Base-by-base conservation (phyloP, 1,140 invertebrate species). In the Anoplolepis gracilipes region DNA sequence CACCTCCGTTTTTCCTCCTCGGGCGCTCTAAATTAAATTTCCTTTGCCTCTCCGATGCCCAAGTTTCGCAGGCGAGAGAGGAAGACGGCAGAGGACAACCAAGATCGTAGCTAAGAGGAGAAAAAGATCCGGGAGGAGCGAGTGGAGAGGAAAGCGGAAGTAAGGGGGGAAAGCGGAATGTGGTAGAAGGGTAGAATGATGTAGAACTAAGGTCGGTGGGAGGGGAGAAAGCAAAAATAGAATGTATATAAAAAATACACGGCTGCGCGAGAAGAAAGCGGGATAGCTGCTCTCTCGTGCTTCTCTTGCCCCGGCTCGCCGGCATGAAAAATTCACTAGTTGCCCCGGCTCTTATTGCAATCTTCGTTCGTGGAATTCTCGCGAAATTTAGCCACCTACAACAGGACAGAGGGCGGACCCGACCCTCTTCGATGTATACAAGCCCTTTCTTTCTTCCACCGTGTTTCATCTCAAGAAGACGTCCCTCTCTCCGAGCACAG, bases 251-350 rank as follows among this genome's bases (percentile, higher is more conserved):
- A 84, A 87, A 87, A 84, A 86, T 86, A 84, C 57, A 86, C 22
- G 59, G 36, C 42, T 85, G 42, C 13, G 64, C 70, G 33, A 85
- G 61, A n/a, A n/a, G n/a, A n/a, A n/a, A n/a, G n/a, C 61, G 10
- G 46, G 46, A 62, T 59, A 39, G 72, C 39, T 42, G 55, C 28
- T 30, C 42, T 72, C 61, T 42, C n/a, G n/a, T 57, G 46, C 42
- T 30, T n/a, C 3, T 19, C 46, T 75, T 22, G 77, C 64, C 42
- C 72, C 42, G 36, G 36, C 30, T 87, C 64, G 62, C 19, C 55
- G 39, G 39, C 53, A 87, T 87, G 76, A 88, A 88, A 88, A 87
- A 88, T 87, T 88, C 85, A 87, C 86, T 78, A 73, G 69, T 88
- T 87, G 55, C 72, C 77, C 61, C 55, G 49, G 11, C 78, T 65